Conservation (phyloP, 2,797 vertebrate genomes). For the Labroides dimidiatus region DNA sequence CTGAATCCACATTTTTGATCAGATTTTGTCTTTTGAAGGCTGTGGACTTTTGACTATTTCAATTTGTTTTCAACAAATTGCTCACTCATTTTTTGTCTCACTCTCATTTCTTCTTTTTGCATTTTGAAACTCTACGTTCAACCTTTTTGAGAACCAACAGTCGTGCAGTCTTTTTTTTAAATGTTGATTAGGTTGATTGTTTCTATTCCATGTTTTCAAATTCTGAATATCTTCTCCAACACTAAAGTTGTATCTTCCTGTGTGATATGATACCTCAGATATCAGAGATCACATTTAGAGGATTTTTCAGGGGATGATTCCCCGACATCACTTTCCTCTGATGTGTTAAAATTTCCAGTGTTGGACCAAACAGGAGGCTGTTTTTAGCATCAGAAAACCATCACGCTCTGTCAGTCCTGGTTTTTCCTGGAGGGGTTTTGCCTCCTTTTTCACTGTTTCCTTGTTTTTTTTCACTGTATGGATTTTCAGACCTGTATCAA, state of each 20-base stretch:
- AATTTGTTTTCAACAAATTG: too few species aligned
- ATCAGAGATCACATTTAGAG: constrained; percentile 5
- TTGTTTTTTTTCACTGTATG: constrained; percentile 6
- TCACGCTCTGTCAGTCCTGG: not conserved
- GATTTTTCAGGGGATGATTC: too few species aligned
- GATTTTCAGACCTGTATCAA: constrained; percentile 34
- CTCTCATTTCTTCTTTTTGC: too few species aligned
- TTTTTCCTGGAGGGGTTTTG: not conserved
- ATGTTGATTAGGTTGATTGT: too few species aligned
- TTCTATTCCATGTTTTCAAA: not conserved
- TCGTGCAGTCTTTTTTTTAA: not conserved
- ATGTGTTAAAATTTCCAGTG: not conserved
- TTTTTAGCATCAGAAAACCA: constrained; percentile 6
- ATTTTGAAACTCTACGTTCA: too few species aligned
- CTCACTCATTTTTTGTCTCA: too few species aligned
- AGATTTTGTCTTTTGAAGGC: too few species aligned
- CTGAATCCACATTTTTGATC: too few species aligned
- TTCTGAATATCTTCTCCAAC: not conserved
- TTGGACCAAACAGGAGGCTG: not conserved
- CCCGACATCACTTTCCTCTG: too few species aligned
- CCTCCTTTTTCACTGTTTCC: constrained; percentile 13
- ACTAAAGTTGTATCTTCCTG: not conserved
- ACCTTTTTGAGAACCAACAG: too few species aligned
- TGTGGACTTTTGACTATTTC: too few species aligned
- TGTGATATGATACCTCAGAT: constrained; percentile 18